Evolutionary conservation across 92 coral and sea anemone species (phyloP).

Genomic region (Nematostella vectensis): DNA sequence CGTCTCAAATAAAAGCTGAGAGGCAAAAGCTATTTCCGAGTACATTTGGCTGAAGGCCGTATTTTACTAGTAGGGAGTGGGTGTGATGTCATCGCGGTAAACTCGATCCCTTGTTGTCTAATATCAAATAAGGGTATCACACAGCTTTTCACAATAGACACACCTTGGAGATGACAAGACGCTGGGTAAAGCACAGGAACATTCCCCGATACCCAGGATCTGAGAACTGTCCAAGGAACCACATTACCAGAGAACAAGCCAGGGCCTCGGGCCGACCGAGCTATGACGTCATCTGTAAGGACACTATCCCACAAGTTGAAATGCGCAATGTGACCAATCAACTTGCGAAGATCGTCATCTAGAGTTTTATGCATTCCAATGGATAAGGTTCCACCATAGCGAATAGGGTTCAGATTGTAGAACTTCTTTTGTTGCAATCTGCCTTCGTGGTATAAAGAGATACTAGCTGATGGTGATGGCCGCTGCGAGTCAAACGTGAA

Average conservation of each 20-base stretch:
- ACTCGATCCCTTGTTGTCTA: too few species aligned
- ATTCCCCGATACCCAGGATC: constrained; percentile 14
- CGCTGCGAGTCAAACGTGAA: constrained; percentile 21
- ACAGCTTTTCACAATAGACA: too few species aligned
- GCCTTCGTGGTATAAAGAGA: constrained; percentile 5
- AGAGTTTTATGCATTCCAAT: constrained; percentile 1
- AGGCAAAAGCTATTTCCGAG: too few species aligned
- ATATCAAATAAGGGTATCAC: too few species aligned
- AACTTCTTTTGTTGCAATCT: neutral
- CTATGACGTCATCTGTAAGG: neutral
- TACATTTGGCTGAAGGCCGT: too few species aligned
- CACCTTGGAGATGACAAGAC: constrained; percentile 30
- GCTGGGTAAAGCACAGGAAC: constrained; percentile 11
- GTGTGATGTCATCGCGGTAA: too few species aligned
- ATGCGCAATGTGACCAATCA: constrained; percentile 24
- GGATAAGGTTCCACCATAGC: constrained; percentile 5
- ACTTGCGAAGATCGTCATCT: neutral
- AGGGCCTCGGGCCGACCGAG: constrained; percentile 8
- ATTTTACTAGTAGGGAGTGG: too few species aligned
- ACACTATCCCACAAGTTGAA: constrained; percentile 37
- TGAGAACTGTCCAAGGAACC: constrained; percentile 30
- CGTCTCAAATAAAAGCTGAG: too few species aligned
- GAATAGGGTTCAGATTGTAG: neutral
- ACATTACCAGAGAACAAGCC: constrained; percentile 30
- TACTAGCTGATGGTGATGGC: neutral